Percentiles rank a stretch among this genome's conserved stretches.
These are phyloP conservation scores for Noctilio leporinus DNA, from an alignment of 2,113 vertebrate genomes.

Conservation along the genomic window DNA sequence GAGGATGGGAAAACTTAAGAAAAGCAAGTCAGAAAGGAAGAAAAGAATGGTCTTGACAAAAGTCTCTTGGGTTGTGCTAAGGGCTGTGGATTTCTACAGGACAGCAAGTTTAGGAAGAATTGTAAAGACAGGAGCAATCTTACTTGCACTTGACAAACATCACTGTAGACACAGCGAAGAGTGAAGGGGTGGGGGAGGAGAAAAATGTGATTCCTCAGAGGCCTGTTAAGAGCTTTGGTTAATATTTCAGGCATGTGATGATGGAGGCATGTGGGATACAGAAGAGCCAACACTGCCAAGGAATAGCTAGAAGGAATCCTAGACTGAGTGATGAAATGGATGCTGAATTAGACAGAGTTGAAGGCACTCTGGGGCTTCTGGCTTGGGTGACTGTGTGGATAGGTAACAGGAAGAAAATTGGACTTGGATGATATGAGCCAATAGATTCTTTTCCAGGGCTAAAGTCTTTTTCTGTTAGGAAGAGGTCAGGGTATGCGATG, in stretches of 20 bases:
- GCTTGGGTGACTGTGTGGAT: background rate
- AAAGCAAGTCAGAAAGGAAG: background rate
- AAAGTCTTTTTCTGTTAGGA: background rate
- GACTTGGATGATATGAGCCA: background rate
- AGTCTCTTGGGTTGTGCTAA: background rate
- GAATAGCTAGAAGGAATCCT: background rate
- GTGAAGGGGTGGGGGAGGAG: rapidly evolving
- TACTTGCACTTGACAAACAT: background rate
- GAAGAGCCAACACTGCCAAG: background rate
- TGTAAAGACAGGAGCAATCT: too few species aligned
- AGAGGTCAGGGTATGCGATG: background rate
- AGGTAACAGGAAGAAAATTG: background rate
- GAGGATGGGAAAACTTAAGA: background rate
- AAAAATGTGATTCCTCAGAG: background rate
- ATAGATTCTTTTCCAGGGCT: background rate
- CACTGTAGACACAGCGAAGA: background rate
- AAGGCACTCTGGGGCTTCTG: background rate
- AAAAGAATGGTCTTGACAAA: background rate
- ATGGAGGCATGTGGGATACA: background rate
- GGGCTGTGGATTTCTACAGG: background rate
- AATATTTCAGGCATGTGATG: background rate
- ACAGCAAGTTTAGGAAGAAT: background rate
- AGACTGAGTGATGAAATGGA: background rate
- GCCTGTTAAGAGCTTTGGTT: background rate
- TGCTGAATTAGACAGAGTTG: background rate